Percentiles rank a stretch among this genome's conserved stretches.
These are phyloP conservation scores for Protaetia brevitarsis DNA, from an alignment of 1,140 invertebrate species.

Conservation along the genomic window DNA sequence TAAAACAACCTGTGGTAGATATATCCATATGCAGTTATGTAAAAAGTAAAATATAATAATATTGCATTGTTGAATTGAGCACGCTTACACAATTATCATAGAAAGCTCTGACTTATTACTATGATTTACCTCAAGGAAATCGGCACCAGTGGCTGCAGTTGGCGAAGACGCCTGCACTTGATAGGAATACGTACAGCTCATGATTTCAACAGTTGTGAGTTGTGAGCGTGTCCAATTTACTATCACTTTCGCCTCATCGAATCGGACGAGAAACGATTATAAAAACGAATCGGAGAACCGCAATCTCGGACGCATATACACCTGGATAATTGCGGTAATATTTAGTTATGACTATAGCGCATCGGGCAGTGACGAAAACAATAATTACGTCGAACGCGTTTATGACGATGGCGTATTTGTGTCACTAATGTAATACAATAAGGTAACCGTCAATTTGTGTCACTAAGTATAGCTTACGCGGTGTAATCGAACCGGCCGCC, in stretches of 20 bases:
- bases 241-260: too few species aligned
- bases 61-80: too few species aligned
- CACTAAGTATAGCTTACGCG: conserved; percentile 38
- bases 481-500: conserved; percentile 36
- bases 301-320: too few species aligned
- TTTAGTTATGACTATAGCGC: conserved; percentile 19
- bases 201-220: conserved; percentile 19
- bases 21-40: not conserved
- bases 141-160: conserved; percentile 41
- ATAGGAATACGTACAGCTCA: conserved; percentile 46
- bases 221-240: too few species aligned
- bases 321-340: too few species aligned
- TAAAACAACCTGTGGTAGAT: too few species aligned
- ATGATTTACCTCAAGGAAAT: conserved; percentile 45
- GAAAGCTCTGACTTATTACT: too few species aligned
- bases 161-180: conserved; percentile 45
- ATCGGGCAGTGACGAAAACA: conserved; percentile 20
- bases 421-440: conserved; percentile 39
- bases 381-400: not conserved
- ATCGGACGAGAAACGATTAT: too few species aligned
- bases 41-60: not conserved
- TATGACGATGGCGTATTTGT: conserved; percentile 18
- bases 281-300: too few species aligned
- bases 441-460: conserved; percentile 37
- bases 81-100: too few species aligned